Evolutionary conservation across 1,140 invertebrate genomes (phyloP).

Genomic region (Euwallacea similis): DNA sequence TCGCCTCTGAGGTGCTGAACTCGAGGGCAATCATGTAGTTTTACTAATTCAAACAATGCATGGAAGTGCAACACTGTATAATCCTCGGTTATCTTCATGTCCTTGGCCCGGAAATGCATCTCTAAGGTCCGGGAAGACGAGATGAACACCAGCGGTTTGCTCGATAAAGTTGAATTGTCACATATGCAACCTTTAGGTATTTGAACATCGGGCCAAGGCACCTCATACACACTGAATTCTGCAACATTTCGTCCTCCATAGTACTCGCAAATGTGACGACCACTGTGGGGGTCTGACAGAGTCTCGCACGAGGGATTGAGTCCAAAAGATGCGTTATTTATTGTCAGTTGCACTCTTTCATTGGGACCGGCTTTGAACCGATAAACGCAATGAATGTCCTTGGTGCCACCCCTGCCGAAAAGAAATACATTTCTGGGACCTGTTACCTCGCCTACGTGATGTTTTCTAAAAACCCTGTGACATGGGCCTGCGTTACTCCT

Average conservation of each 20-base stretch:
- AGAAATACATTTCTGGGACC: constrained; percentile 76
- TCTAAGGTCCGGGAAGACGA: constrained; percentile 66
- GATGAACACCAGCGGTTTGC: constrained; percentile 63
- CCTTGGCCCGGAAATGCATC: constrained; percentile 64
- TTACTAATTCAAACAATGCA: constrained; percentile 67
- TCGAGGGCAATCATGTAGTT: constrained; percentile 65
- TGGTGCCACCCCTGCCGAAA: constrained; percentile 74
- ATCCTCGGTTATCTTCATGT: constrained; percentile 70
- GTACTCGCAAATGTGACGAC: constrained; percentile 57
- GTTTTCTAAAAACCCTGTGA: constrained; percentile 60
- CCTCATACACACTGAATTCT: constrained; percentile 64
- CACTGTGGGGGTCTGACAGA: constrained; percentile 70
- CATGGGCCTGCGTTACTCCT: constrained; percentile 52
- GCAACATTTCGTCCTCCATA: constrained; percentile 60
- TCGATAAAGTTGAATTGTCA: constrained; percentile 63
- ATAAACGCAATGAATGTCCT: constrained; percentile 72
- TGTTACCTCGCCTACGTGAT: constrained; percentile 63
- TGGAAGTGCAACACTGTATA: constrained; percentile 70
- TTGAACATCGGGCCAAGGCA: constrained; percentile 66
- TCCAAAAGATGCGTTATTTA: constrained; percentile 74
- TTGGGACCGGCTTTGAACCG: constrained; percentile 68
- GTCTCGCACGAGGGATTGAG: constrained; percentile 66
- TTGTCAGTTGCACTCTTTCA: constrained; percentile 65
- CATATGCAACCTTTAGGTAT: constrained; percentile 69
- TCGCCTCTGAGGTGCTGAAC: constrained; percentile 64